Evolutionary conservation across 2,888 invertebrate genomes (phyloP), one percentile per base, ranked within the genome.

Genomic region (Campaea margaritaria): DNA sequence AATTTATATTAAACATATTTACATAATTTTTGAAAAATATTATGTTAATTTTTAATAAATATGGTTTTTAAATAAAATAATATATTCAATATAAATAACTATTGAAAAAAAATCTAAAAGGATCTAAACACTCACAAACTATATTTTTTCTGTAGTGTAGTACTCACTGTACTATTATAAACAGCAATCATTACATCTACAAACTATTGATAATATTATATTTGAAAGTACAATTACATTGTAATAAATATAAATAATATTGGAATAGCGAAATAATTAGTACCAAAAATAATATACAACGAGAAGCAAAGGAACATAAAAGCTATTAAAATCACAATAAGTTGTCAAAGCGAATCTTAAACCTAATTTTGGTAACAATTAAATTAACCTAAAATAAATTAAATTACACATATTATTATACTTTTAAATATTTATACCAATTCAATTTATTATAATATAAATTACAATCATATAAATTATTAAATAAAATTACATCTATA

Each of bases 401-500:
- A 58, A 41, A 2, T 36, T 51, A 39, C 11, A 28, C 16, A 38
- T 48, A 39, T 21, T 21, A 27, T 0, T 44, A 10, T 39, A 15
- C 3, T 42, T 53, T 27, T 42, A 42, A 45, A 34, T 38, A 7
- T 38, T 31, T 45, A 45, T 39, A 50, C 11, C 38, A 51, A 58
- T 52, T 16, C 28, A 47, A 39, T 39, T 39, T 39, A 13, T 13
- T 21, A 41, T 12, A 36, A 56, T 43, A 28, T 53, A 52, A 53
- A 42, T 49, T 44, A 44, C 51, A 31, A 28, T 14, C 36, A 47
- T 50, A 50, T 38, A 38, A 44, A 54, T n/a, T 13, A 46, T 38
- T 15, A 49, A 28, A n/a, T 21, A 44, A 27, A 48, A 65, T 50
- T 72, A 73, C 15, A 68, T 61, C 67, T 75, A 71, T 70, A 65